Evolutionary conservation across 2,113 vertebrate genomes (phyloP), one percentile per base, ranked within the genome.

Genomic region (Paracanthobrama guichenoti): DNA sequence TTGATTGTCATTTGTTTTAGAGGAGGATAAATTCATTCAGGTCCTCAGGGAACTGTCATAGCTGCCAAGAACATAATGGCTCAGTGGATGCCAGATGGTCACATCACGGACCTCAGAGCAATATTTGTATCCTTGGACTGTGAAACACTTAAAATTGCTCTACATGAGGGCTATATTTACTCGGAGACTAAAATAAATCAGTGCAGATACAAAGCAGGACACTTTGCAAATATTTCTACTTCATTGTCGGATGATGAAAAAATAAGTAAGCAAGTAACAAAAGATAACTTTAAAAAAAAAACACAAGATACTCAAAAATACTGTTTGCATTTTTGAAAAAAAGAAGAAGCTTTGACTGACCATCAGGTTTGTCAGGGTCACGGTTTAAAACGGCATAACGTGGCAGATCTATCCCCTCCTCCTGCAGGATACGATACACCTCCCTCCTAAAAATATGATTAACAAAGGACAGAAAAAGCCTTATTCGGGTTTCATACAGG

Each of bases 371-470:
- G 85, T 98, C 97, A 10, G 98, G 98, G 89, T 99, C 97, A 35
- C 98, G 95, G 89, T 99, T 99, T 86, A 99, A 94, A 84, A 99
- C 96, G 77, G 97, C 96, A 10, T 99, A 99, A 83, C 98, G 96
- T 10, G 98, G 98, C 50, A 99, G 92, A 91, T 99, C 98, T 53
- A 99, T 98, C 31, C 98, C 98, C 48, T 99, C 98, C 59, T 99
- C 96, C 85, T 99, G 97, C 80, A 99, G 94, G 90, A 99, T 99
- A 53, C 98, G 96, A 91, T 99, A 99, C 39, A 99, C 98, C 89
- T 99, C 97, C 86, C 98, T 96, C 94, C 98, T 99, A 91, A 1
- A 84, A 20, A 85, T 31, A 78, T 39, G 42, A 87, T 20, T 20
- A 13, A 42, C 44, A 22, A 26, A 8, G 9, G n/a, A 66, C 74